Percentiles rank a stretch among this genome's conserved stretches.
Conservation (phyloP, 2,888 invertebrate genomes). For the Therioaphis trifolii region DNA sequence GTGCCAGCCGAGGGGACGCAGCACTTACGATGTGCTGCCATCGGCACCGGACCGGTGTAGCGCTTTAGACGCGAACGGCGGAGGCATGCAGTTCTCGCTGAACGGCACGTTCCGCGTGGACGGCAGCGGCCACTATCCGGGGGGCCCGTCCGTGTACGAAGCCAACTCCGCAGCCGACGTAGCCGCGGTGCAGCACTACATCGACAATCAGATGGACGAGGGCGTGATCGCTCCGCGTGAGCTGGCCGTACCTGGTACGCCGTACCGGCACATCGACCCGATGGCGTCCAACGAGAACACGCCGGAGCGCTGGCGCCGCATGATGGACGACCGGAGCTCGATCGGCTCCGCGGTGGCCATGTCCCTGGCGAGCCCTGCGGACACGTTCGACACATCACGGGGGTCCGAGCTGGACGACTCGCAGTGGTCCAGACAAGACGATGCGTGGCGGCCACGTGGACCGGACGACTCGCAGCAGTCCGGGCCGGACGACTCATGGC, state of each 20-base stretch:
- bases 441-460: too few species aligned
- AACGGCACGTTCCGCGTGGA: neutral
- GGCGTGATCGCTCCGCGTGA: neutral
- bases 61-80: too few species aligned
- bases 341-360: neutral
- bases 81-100: neutral
- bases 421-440: too few species aligned
- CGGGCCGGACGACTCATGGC: too few species aligned
- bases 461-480: too few species aligned
- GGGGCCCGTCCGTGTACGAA: too few species aligned
- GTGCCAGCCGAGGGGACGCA: neutral
- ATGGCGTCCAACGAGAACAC: neutral
- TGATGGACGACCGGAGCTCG: conserved; percentile 15
- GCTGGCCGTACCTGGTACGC: neutral
- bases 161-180: neutral
- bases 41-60: neutral
- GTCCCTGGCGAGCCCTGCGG: neutral
- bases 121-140: neutral
- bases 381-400: too few species aligned
- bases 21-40: neutral
- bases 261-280: neutral
- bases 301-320: neutral
- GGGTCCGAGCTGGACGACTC: too few species aligned
- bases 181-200: neutral
- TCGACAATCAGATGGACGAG: neutral